Conservation (phyloP, 2,113 vertebrate species). For the Nettapus auritus region DNA sequence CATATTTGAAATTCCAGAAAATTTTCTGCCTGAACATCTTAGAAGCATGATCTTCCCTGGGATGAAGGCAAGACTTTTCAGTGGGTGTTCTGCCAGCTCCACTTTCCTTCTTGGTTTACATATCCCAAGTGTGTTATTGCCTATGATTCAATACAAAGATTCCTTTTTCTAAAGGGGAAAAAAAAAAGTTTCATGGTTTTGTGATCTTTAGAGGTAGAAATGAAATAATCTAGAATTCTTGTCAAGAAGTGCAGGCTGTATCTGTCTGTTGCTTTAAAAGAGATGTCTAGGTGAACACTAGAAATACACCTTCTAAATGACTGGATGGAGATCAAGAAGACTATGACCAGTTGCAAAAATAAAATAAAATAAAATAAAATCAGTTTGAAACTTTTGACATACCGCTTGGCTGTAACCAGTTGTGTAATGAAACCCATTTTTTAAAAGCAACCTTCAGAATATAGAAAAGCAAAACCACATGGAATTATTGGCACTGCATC, state of each 20-base stretch:
- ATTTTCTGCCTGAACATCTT: neutral
- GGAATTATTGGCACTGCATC: constrained; percentile 19
- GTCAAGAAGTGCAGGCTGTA: neutral
- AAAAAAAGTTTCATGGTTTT: neutral
- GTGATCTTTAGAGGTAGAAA: neutral
- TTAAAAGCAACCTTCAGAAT: constrained; percentile 24
- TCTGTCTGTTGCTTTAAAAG: neutral
- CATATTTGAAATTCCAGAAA: constrained; percentile 24
- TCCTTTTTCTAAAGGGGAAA: neutral
- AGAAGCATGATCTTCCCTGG: neutral
- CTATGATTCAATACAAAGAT: neutral
- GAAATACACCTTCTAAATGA: neutral
- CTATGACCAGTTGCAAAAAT: neutral
- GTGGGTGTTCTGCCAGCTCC: neutral
- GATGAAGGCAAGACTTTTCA: neutral
- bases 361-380: too few relatives aligned
- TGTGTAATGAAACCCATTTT: constrained; percentile 6
- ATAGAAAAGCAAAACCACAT: neutral
- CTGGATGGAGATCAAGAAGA: neutral
- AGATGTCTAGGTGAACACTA: neutral
- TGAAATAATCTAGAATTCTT: neutral
- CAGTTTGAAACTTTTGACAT: neutral
- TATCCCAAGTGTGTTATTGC: neutral
- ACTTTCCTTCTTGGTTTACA: neutral
- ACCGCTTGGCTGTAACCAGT: neutral